Evolutionary conservation across 2,888 invertebrate species (phyloP).

Genomic region (Galeruca laticollis): DNA sequence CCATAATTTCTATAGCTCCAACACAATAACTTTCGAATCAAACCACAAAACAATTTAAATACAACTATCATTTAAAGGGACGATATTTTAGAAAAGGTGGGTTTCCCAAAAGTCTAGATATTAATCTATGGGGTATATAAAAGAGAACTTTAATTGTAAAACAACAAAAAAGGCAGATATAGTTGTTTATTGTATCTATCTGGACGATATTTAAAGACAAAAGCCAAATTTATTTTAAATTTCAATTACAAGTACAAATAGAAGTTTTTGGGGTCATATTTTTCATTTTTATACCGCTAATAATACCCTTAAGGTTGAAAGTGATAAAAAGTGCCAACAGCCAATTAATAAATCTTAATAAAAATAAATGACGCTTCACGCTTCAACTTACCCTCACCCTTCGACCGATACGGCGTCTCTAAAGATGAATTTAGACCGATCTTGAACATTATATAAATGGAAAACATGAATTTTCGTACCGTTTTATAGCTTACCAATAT

Average conservation of each 20-base stretch:
- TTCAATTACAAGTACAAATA: too few relatives aligned
- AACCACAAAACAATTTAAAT: conserved; percentile 1
- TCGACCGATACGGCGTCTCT: conserved; percentile 4
- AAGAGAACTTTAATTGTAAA: too few relatives aligned
- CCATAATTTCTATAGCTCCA: background rate
- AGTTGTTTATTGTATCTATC: too few relatives aligned
- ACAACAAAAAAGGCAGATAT: too few relatives aligned
- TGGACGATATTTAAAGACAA: too few relatives aligned
- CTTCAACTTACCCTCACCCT: conserved; percentile 6
- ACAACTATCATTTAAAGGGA: background rate
- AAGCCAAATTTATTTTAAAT: too few relatives aligned
- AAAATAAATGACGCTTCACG: conserved; percentile 30
- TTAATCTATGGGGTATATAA: too few relatives aligned
- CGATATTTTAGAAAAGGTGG: too few relatives aligned
- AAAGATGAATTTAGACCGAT: conserved; percentile 7
- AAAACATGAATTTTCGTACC: too few relatives aligned
- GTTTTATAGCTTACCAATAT: too few relatives aligned
- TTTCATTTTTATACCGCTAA: background rate
- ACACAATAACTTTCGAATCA: conserved; percentile 3
- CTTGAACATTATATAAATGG: background rate
- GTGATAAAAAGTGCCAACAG: conserved; percentile 24
- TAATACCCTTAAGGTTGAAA: background rate
- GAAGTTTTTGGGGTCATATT: too few relatives aligned
- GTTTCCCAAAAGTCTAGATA: too few relatives aligned
- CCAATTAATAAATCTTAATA: conserved; percentile 37